Evolutionary conservation across 2,797 vertebrate species (phyloP).

Genomic region (Rhinatrema bivittatum): DNA sequence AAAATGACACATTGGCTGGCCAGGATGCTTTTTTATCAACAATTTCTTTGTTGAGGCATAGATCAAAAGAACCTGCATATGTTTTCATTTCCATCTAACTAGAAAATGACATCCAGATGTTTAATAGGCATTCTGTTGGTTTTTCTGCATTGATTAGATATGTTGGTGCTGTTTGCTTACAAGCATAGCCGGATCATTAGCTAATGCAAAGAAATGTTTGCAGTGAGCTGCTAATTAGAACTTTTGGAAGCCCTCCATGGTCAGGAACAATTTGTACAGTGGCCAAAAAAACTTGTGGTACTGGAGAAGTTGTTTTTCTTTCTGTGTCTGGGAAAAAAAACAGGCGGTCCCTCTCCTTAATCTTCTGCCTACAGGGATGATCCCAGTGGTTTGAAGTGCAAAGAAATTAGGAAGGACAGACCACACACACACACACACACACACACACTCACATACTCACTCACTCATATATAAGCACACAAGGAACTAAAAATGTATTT

Average conservation of each 20-base stretch:
- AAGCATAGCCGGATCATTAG: conserved; percentile 76
- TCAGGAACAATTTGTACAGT: conserved; percentile 61
- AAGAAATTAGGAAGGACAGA: conserved; percentile 62
- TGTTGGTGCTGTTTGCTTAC: conserved; percentile 77
- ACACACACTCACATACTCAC: background rate
- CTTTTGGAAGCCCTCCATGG: conserved; percentile 62
- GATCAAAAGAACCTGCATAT: conserved; percentile 82
- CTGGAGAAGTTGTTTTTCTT: conserved; percentile 54
- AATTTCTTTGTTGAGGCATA: conserved; percentile 73
- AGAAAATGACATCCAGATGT: conserved; percentile 91
- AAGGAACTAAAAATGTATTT: background rate
- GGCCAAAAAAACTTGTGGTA: conserved; percentile 61
- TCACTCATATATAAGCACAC: background rate
- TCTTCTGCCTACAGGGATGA: conserved; percentile 59
- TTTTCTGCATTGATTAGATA: conserved; percentile 74
- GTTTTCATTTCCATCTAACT: conserved; percentile 75
- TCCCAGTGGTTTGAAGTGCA: conserved; percentile 53
- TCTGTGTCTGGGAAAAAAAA: conserved; percentile 48
- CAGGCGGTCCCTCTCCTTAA: conserved; percentile 41
- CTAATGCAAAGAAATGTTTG: conserved; percentile 81
- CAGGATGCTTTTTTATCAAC: conserved; percentile 58
- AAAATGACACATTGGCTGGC: conserved; percentile 74
- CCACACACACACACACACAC: conserved; percentile 37
- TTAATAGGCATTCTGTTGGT: conserved; percentile 69
- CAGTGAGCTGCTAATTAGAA: conserved; percentile 69